Conservation (phyloP, 2,113 vertebrate species). For the Coryphaenoides rupestris region DNA sequence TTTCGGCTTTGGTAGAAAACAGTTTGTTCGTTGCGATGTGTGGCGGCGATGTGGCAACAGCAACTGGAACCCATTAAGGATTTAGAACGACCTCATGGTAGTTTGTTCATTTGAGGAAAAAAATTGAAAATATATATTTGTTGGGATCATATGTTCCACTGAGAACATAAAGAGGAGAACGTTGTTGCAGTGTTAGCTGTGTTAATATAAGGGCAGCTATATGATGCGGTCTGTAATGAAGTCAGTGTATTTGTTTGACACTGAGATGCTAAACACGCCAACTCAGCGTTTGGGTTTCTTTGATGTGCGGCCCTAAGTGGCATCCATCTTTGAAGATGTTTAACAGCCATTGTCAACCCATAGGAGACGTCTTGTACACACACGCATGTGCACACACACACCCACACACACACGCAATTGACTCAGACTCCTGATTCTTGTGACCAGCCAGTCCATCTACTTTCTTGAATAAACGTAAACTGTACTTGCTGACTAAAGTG, state of each 20-base stretch:
- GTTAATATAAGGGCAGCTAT: too few species aligned
- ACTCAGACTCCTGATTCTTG: constrained; percentile 22
- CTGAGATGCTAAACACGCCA: too few species aligned
- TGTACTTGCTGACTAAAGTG: too few species aligned
- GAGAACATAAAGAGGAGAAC: too few species aligned
- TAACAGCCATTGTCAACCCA: constrained; percentile 41
- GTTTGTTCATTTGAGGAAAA: constrained; percentile 28
- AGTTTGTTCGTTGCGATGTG: constrained; percentile 50
- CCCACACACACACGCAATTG: constrained; percentile 14
- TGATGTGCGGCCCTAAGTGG: constrained; percentile 39
- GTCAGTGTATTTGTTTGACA: too few species aligned
- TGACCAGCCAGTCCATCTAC: constrained; percentile 23
- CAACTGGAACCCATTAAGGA: constrained; percentile 59
- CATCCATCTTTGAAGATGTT: constrained; percentile 46
- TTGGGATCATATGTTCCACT: too few species aligned
- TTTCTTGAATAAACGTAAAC: constrained; percentile 9
- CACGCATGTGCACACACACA: not conserved
- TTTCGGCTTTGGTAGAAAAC: constrained; percentile 62
- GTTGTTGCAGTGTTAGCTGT: too few species aligned
- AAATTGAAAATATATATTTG: not conserved
- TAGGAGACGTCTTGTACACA: constrained; percentile 22
- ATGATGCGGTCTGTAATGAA: too few species aligned
- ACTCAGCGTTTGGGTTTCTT: too few species aligned
- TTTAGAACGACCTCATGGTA: too few species aligned
- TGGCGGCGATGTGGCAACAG: constrained; percentile 61